phyloP scores from a whole-genome alignment of 2,888 invertebrate species.

The Eledona agricola region DNA sequence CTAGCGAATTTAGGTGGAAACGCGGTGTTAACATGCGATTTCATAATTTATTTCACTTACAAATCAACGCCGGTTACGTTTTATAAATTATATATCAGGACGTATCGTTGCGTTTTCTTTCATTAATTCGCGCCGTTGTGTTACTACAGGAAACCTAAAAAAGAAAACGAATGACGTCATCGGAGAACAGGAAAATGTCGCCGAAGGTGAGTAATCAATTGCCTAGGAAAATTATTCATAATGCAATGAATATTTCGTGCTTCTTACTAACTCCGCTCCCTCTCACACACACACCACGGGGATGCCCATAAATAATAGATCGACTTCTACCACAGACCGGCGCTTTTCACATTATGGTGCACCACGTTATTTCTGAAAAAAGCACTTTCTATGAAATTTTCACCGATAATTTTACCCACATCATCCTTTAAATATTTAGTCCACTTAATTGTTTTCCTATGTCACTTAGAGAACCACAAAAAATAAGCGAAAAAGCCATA shows the following conservation, averaged over 20 bases:
- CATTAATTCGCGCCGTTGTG: conserved; percentile 32
- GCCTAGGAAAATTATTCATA: conserved; percentile 30
- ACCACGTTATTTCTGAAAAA: too few relatives aligned
- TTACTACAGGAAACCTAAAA: conserved; percentile 47
- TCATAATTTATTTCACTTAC: conserved; percentile 56
- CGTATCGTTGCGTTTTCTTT: conserved; percentile 25
- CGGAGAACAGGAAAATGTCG: conserved; percentile 37
- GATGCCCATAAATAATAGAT: conserved; percentile 26
- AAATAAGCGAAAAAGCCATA: too few relatives aligned
- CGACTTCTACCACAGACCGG: conserved; percentile 8
- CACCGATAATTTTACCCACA: background rate
- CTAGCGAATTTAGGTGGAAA: conserved; percentile 52
- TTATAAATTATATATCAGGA: conserved; percentile 38
- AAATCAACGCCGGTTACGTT: conserved; percentile 48
- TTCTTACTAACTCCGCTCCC: conserved; percentile 20
- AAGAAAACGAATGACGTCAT: conserved; percentile 50
- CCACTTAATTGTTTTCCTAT: too few relatives aligned
- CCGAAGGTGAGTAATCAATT: conserved; percentile 37
- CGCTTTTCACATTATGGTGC: conserved; percentile 16
- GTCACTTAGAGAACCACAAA: too few relatives aligned
- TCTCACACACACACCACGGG: conserved; percentile 10
- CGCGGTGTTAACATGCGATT: conserved; percentile 54
- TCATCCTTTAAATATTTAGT: too few relatives aligned
- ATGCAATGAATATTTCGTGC: conserved; percentile 27
- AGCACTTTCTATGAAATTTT: conserved; percentile 4